These are phyloP conservation scores for Aselliscus stoliczkanus DNA, from an alignment of 2,797 vertebrate species.

Conservation along the genomic window DNA sequence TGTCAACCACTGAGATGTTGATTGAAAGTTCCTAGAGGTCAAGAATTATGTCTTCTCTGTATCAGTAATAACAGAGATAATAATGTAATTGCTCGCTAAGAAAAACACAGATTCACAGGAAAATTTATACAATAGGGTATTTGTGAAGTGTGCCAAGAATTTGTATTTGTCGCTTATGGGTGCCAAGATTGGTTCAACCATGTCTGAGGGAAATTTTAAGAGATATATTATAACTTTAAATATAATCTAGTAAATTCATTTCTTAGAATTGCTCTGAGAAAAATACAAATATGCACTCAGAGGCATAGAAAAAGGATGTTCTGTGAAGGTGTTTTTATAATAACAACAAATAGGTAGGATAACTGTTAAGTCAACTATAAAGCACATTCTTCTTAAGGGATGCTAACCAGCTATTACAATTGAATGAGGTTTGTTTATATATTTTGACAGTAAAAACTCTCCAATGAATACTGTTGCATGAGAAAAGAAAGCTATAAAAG, in stretches of 20 bases:
- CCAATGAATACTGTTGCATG: not conserved
- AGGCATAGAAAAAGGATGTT: not conserved
- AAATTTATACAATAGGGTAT: not conserved
- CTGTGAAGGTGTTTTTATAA: not conserved
- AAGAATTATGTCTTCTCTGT: not conserved
- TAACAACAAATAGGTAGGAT: not conserved
- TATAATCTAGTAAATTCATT: not conserved
- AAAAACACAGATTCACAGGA: not conserved
- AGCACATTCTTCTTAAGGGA: not conserved
- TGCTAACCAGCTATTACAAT: not conserved
- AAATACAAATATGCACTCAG: not conserved
- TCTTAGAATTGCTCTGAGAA: not conserved
- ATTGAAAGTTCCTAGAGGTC: not conserved
- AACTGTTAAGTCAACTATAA: not conserved
- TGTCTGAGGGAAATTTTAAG: not conserved
- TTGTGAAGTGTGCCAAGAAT: not conserved
- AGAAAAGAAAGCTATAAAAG: not conserved
- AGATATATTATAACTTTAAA: not conserved
- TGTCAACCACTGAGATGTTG: not conserved
- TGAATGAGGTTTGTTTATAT: not conserved
- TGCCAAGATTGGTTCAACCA: not conserved
- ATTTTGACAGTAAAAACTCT: not conserved
- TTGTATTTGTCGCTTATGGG: not conserved
- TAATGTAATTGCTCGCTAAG: not conserved
- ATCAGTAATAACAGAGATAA: not conserved